Conservation (phyloP, 2,797 vertebrate genomes). For the Hoplostethus mediterraneus region DNA sequence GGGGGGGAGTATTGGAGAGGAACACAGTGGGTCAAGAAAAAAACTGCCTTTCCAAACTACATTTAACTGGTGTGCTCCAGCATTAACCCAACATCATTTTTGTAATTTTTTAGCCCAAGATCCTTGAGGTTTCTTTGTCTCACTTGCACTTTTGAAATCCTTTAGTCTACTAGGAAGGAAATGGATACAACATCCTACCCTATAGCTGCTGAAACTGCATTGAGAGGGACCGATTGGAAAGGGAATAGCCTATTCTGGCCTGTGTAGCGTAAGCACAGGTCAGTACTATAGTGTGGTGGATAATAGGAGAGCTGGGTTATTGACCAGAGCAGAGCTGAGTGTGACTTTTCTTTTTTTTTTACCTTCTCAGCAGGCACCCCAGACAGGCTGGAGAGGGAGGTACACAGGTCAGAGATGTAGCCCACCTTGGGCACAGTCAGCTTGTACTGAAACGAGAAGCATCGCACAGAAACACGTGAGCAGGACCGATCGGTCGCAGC, state of each 20-base stretch:
- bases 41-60: background rate
- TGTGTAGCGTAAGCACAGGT: constrained; percentile 17
- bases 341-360: constrained; percentile 49
- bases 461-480: constrained; percentile 35
- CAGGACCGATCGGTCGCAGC: no score
- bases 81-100: no score
- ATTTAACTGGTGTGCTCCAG: no score
- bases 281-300: constrained; percentile 18
- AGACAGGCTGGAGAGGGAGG: constrained; percentile 90
- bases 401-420: constrained; percentile 96
- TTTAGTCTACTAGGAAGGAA: background rate
- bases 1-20: background rate
- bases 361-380: constrained; percentile 96
- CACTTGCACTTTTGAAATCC: background rate
- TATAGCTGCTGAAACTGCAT: constrained; percentile 4
- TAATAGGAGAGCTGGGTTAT: constrained; percentile 12
- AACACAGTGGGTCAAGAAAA: background rate
- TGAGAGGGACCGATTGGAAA: constrained; percentile 13
- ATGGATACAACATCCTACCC: background rate
- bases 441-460: constrained; percentile 89
- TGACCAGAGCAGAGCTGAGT: background rate
- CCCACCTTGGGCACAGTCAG: constrained; percentile 98
- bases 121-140: background rate
- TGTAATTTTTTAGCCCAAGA: background rate
- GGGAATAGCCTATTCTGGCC: constrained; percentile 23